Base-by-base conservation (phyloP, 2,888 invertebrate genomes). In the Lepas anatifera region DNA sequence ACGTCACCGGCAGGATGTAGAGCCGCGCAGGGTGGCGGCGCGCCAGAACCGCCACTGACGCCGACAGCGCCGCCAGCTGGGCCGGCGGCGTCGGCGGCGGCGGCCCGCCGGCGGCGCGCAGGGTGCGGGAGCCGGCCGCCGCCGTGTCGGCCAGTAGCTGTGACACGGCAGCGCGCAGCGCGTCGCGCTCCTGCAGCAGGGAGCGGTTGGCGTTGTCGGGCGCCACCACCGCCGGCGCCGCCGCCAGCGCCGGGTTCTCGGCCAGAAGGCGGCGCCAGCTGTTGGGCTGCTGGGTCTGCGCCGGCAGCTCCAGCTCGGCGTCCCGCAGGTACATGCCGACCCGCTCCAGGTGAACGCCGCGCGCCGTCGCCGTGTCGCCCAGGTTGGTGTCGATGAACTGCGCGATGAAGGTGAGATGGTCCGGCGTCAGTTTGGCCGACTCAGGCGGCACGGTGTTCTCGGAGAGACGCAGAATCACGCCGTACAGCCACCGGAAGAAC, bases 271-370 rank as follows among this genome's bases (percentile, higher is more conserved):
- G 27, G 25, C 70, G 48, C 81, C 81, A 81, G 0, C 79, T 86
- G 78, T 92, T 92, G 67, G 85, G 85, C 72, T 86, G 85, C 71
- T 86, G 83, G 76, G 88, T 86, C n/a, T n/a, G n/a, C n/a, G 87
- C 85, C 18, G 87, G 83, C 74, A 87, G 86, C 32, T 86, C 85
- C 41, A 95, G 81, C 48, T 82, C 79, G 72, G 89, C 87, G 77
- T 92, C 88, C 75, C 88, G 86, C 71, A 96, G 82, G 81, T 96
- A 96, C 79, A 96, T 93, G 0, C 95, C 95, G 66, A 96, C 84
- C 77, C 90, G 86, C 81, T 96, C 95, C 76, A 96, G 83, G 79
- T 92, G 91, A 76, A 92, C 92, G 75, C 86, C 78, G 16, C 77
- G 75, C 22, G 50, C 72, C 11, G 69, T 70, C 58, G 68, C 73